Evolutionary conservation across 2,113 vertebrate genomes (phyloP).

Genomic region (Heterochromis multidens): DNA sequence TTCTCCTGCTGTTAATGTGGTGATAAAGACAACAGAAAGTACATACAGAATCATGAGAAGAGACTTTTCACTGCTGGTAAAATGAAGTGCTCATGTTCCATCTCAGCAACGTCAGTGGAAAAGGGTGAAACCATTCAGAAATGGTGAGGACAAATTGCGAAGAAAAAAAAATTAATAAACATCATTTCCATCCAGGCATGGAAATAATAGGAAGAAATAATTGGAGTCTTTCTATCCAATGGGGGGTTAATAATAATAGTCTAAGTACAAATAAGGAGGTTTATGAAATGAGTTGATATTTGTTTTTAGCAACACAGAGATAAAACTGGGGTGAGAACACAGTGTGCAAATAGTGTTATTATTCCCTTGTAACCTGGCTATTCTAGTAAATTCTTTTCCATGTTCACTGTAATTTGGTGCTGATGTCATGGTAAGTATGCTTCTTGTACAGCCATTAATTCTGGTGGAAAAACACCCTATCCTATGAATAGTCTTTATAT

Average conservation of each 20-base stretch:
- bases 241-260: conserved; percentile 43
- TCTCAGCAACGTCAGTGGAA: conserved; percentile 34
- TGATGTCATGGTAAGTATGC: conserved; percentile 54
- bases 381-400: conserved; percentile 31
- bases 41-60: conserved; percentile 61
- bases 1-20: conserved; percentile 68
- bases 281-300: conserved; percentile 51
- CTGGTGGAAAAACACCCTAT: conserved; percentile 34
- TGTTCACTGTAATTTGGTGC: conserved; percentile 46
- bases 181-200: conserved; percentile 46
- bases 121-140: conserved; percentile 30
- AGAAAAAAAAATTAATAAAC: conserved; percentile 30
- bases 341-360: conserved; percentile 26
- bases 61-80: conserved; percentile 57
- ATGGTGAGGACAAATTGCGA: conserved; percentile 36
- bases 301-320: conserved; percentile 45
- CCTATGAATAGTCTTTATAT: conserved; percentile 33
- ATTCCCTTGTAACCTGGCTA: conserved; percentile 42
- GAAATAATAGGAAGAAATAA: conserved; percentile 61
- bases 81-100: conserved; percentile 54
- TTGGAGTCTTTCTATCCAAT: conserved; percentile 28
- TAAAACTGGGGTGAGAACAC: conserved; percentile 31
- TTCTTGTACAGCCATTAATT: conserved; percentile 30
- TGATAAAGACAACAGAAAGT: conserved; percentile 71
- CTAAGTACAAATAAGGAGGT: conserved; percentile 42